Evolutionary conservation across 1,140 invertebrate species (phyloP).

Genomic region (Drosophila mojavensis): DNA sequence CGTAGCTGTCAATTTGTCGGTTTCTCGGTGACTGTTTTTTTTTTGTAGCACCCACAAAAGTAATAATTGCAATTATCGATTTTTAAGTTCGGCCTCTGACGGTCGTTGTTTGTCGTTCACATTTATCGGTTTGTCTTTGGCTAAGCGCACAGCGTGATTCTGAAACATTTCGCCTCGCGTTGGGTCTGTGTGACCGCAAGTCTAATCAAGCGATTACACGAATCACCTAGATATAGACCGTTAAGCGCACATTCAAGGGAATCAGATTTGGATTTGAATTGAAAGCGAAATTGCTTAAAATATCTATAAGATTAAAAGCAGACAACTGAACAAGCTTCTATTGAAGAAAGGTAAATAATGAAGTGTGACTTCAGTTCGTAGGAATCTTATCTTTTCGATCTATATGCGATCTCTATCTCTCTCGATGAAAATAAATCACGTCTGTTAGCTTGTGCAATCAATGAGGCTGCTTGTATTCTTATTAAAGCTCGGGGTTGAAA

Average conservation of each 20-base stretch:
- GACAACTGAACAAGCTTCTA: background rate
- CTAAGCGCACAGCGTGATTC: conserved; percentile 1
- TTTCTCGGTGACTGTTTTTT: conserved; percentile 14
- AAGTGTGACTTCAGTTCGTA: too few species aligned
- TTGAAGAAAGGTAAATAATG: too few species aligned
- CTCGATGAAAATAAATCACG: too few species aligned
- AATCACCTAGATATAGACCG: background rate
- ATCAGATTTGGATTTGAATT: background rate
- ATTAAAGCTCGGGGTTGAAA: too few species aligned
- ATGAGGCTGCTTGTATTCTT: too few species aligned
- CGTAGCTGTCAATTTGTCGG: conserved; percentile 16
- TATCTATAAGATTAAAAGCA: background rate
- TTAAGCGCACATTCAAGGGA: conserved; percentile 3
- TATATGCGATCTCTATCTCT: too few species aligned
- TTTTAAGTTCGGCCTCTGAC: conserved; percentile 34
- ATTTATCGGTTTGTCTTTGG: background rate
- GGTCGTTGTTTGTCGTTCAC: conserved; percentile 6
- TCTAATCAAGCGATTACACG: conserved; percentile 17
- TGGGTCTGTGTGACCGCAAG: background rate
- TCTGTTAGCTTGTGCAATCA: too few species aligned
- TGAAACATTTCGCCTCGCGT: background rate
- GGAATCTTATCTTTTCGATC: too few species aligned
- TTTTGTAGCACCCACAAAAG: conserved; percentile 29
- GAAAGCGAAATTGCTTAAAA: background rate
- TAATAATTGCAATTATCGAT: conserved; percentile 68